Percentiles rank a stretch among this genome's conserved stretches.
phyloP scores from a whole-genome alignment of 2,797 vertebrate species.

The Danio albolineatus region DNA sequence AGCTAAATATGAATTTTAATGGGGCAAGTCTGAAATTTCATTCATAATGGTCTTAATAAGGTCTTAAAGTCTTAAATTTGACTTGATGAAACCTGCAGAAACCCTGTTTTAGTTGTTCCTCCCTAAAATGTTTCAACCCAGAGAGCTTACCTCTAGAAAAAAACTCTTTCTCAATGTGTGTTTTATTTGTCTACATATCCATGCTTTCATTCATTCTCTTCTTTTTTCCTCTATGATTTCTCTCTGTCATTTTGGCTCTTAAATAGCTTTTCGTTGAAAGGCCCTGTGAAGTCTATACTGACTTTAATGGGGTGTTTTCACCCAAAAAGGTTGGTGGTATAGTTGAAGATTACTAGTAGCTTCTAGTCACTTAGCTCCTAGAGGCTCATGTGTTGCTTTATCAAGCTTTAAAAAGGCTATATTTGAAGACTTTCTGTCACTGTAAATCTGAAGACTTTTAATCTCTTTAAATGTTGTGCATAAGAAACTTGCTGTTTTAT shows the following conservation, averaged over 20 bases:
- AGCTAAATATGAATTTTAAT: too few species aligned
- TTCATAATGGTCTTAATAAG: too few species aligned
- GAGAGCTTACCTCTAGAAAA: background rate
- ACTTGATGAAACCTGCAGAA: too few species aligned
- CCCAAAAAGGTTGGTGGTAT: slow-evolving; percentile 91
- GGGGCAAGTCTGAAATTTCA: too few species aligned
- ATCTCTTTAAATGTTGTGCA: background rate
- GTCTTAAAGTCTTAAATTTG: too few species aligned
- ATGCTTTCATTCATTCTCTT: slow-evolving; percentile 52
- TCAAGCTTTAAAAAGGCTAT: background rate
- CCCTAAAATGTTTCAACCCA: slow-evolving; percentile 10
- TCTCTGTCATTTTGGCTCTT: slow-evolving; percentile 66
- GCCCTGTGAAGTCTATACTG: slow-evolving; percentile 90
- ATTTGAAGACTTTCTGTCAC: background rate
- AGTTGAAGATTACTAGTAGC: slow-evolving; percentile 49
- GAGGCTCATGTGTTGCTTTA: background rate
- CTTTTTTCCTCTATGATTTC: slow-evolving; percentile 60
- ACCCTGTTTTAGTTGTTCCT: background rate
- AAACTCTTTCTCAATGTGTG: background rate
- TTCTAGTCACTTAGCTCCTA: slow-evolving; percentile 28
- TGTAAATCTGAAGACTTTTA: background rate
- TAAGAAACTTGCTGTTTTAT: too few species aligned
- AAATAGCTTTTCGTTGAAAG: slow-evolving; percentile 86
- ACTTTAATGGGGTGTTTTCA: slow-evolving; percentile 93
- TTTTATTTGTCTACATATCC: slow-evolving; percentile 31